A percentile compares a stretch with the other conserved stretches of the same genome.
phyloP scores from a whole-genome alignment of 1,140 invertebrate genomes.

The Drosophila sproati region DNA sequence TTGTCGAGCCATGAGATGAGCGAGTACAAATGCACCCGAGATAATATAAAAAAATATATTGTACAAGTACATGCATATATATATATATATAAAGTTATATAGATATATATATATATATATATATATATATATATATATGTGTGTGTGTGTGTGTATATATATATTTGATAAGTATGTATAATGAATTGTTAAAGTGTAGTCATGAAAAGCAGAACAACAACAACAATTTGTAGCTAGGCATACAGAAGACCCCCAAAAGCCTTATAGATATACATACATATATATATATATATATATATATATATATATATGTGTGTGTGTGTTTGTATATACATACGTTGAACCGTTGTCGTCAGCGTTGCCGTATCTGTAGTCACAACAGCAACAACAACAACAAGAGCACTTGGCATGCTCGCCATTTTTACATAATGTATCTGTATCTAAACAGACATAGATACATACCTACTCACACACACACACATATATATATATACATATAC shows the following conservation, averaged over 20 bases:
- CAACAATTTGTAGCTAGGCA: constrained; percentile 30
- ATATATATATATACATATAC: neutral
- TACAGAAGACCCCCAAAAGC: constrained; percentile 28
- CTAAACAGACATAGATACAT: constrained; percentile 51
- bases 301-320: neutral
- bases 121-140: neutral
- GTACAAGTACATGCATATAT: constrained; percentile 12
- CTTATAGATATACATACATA: neutral
- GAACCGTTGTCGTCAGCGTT: constrained; percentile 22
- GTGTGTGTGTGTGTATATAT: neutral
- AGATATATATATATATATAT: neutral
- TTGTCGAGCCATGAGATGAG: constrained; percentile 2
- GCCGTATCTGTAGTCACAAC: constrained; percentile 56
- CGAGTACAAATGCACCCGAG: constrained; percentile 13
- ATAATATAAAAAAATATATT: constrained; percentile 22
- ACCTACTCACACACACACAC: neutral
- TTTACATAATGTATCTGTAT: constrained; percentile 76
- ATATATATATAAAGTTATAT: constrained; percentile 8
- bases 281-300: neutral
- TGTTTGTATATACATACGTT: constrained; percentile 14
- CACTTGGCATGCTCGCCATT: constrained; percentile 48
- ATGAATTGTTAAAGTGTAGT: constrained; percentile 52
- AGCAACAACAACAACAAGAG: constrained; percentile 43
- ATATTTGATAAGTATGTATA: constrained; percentile 24
- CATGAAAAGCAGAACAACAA: constrained; percentile 36